These are phyloP conservation scores for Bombyx mandarina DNA, from an alignment of 1,140 invertebrate genomes.

Conservation along the genomic window DNA sequence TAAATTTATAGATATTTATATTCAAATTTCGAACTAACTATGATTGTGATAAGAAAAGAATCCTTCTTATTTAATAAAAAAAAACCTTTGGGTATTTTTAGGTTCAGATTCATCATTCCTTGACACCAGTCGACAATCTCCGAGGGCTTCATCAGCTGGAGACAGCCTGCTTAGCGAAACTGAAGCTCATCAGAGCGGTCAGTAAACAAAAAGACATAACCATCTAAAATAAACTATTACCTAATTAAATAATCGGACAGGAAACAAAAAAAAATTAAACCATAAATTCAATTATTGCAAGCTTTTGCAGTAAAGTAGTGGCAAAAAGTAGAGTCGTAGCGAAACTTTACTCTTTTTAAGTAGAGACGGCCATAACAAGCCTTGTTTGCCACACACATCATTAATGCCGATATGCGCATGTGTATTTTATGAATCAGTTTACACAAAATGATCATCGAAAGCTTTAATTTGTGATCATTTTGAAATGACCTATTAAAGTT, in stretches of 20 bases:
- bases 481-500: too few species aligned
- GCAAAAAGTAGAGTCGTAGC: slow-evolving; percentile 66
- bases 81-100: slow-evolving; percentile 20
- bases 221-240: too few species aligned
- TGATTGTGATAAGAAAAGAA: not conserved
- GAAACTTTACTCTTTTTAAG: slow-evolving; percentile 66
- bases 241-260: too few species aligned
- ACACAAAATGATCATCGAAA: slow-evolving; percentile 14
- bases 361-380: slow-evolving; percentile 37
- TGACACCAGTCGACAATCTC: slow-evolving; percentile 57
- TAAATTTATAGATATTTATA: not conserved
- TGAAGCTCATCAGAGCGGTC: slow-evolving; percentile 64
- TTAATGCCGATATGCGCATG: slow-evolving; percentile 54
- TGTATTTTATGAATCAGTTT: slow-evolving; percentile 27
- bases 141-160: slow-evolving; percentile 56
- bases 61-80: not conserved
- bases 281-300: slow-evolving; percentile 22
- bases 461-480: slow-evolving; percentile 5
- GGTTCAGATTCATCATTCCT: slow-evolving; percentile 61
- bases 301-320: slow-evolving; percentile 54
- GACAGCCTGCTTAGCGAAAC: slow-evolving; percentile 63
- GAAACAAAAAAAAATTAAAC: slow-evolving; percentile 1
- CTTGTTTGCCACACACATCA: slow-evolving; percentile 62
- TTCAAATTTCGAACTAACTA: not conserved
- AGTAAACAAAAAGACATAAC: slow-evolving; percentile 18